Evolutionary conservation across 2,113 vertebrate genomes (phyloP), one percentile per base, ranked within the genome.

Genomic region (Planiliza haematocheilus): DNA sequence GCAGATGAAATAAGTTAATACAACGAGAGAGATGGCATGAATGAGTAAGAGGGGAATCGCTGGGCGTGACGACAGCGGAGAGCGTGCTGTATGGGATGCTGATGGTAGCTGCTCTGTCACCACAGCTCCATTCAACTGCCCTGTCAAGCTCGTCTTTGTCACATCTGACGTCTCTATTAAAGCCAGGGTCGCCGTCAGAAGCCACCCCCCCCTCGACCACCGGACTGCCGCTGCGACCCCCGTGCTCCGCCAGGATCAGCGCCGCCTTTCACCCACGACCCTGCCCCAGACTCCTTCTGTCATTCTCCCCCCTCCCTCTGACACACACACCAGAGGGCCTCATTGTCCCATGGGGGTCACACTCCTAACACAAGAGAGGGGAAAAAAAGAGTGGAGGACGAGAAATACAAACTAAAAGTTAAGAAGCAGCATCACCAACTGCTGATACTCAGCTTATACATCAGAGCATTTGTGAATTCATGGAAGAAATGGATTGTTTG

Each of bases 81-180:
- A 53, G 62, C 18, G 69, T 12, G 43, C 41, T 78, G 77, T 74
- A 80, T 79, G 77, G 84, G 85, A 83, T 71, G 85, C 56, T 9
- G 79, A 77, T 74, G 74, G 38, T 34, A 63, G 83, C 77, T 53
- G 58, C 86, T 89, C 86, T 57, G 86, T 90, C 91, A 82, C 46
- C 7, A 64, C 63, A 13, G 71, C 77, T 87, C 89, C 88, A 88
- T 94, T 94, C 91, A 93, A 59, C 45, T 52, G 8, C 55, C 85
- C 92, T 92, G 93, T 94, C 94, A 93, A 72, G 64, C 70, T 48
- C n/a, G 88, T 92, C 92, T 94, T 94, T 95, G 94, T 95, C 89
- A 92, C 16, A 51, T 75, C 78, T 93, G 94, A 95, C 82, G 60
- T 94, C 92, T 95, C 93, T 91, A 93, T 94, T 95, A 94, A 94